A percentile compares a stretch with the other conserved stretches of the same genome.
Evolutionary conservation across 2,113 vertebrate genomes (phyloP).

Genomic region (Todiramphus saurophagus): DNA sequence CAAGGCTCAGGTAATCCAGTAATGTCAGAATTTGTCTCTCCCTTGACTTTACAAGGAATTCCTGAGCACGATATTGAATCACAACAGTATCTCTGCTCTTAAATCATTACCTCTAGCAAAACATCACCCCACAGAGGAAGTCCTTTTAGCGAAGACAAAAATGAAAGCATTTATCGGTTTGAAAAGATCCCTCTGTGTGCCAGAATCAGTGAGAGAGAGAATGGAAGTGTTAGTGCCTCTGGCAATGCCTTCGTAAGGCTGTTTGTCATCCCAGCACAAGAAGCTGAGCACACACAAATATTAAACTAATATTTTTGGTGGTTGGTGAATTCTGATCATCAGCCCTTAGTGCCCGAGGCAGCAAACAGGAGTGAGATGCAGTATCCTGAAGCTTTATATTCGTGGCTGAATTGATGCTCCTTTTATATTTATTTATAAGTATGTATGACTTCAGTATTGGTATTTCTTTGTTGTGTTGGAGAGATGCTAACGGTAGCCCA

Average conservation of each 20-base stretch:
- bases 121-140: slow-evolving; percentile 40
- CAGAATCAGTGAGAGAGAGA: slow-evolving; percentile 8
- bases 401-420: neutral
- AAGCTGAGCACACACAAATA: slow-evolving; percentile 60
- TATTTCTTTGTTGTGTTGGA: neutral
- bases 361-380: slow-evolving; percentile 8
- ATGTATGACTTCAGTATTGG: neutral
- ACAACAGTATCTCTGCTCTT: neutral
- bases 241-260: neutral
- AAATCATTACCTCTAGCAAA: slow-evolving; percentile 46
- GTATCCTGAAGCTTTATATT: slow-evolving; percentile 21
- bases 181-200: slow-evolving; percentile 54
- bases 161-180: slow-evolving; percentile 39
- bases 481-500: neutral
- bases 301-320: slow-evolving; percentile 47
- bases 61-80: slow-evolving; percentile 8
- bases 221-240: slow-evolving; percentile 16
- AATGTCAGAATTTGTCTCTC: slow-evolving; percentile 33
- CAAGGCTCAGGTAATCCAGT: neutral
- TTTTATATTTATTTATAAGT: slow-evolving; percentile 12
- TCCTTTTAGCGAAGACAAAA: slow-evolving; percentile 1
- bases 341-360: neutral
- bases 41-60: slow-evolving; percentile 47
- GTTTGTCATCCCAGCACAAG: slow-evolving; percentile 40
- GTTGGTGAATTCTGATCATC: slow-evolving; percentile 32